Conservation (phyloP, 2,888 invertebrate genomes). For the Sarcophaga variegata region DNA sequence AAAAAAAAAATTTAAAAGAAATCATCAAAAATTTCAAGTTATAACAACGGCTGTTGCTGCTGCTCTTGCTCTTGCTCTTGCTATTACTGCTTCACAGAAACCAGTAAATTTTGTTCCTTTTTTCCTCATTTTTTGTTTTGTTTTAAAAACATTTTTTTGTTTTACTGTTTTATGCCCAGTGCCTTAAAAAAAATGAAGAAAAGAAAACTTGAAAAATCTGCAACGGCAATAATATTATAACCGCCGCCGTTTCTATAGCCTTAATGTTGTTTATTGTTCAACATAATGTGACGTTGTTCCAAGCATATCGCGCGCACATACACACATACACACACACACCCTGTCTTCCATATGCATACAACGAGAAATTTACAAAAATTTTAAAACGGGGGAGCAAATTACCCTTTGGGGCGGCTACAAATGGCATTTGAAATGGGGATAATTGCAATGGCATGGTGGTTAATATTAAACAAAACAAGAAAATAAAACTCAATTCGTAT, state of each 20-base stretch:
- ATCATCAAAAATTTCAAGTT: slow-evolving; percentile 56
- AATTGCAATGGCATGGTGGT: slow-evolving; percentile 73
- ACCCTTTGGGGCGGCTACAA: slow-evolving; percentile 73
- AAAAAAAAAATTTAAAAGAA: slow-evolving; percentile 40
- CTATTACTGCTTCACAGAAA: slow-evolving; percentile 34
- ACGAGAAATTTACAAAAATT: slow-evolving; percentile 22
- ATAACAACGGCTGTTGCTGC: background rate
- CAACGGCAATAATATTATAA: background rate
- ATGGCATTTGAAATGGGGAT: slow-evolving; percentile 76
- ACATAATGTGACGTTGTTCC: slow-evolving; percentile 49
- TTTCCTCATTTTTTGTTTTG: background rate
- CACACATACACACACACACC: background rate
- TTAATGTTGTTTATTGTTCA: slow-evolving; percentile 50
- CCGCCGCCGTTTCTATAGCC: slow-evolving; percentile 26
- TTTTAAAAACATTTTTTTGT: slow-evolving; percentile 15
- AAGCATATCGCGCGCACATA: background rate
- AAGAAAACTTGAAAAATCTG: background rate
- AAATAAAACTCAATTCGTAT: slow-evolving; percentile 42
- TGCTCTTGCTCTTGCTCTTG: slow-evolving; percentile 20
- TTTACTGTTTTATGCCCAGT: slow-evolving; percentile 46
- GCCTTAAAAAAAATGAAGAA: background rate
- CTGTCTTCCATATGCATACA: background rate
- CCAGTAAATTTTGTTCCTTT: slow-evolving; percentile 35
- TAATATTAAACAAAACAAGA: slow-evolving; percentile 40
- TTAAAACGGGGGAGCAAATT: slow-evolving; percentile 69